Conservation (phyloP, 2,888 invertebrate species). For the Azorinus chamasolen region DNA sequence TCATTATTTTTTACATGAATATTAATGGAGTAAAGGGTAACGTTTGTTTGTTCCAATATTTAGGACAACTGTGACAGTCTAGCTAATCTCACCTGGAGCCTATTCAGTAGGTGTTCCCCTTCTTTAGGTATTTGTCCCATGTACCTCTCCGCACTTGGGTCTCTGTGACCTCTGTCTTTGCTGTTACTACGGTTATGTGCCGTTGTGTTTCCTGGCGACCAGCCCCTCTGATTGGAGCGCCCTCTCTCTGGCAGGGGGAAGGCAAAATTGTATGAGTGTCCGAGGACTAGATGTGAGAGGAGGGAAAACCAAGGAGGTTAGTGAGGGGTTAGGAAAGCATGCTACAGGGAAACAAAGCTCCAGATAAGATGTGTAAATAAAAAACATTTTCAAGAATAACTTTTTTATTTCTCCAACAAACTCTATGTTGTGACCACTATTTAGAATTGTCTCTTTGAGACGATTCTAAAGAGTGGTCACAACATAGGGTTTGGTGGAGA, state of each 20-base stretch:
- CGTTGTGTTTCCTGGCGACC: constrained; percentile 50
- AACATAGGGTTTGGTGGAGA: too few species aligned
- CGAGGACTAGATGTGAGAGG: constrained; percentile 7
- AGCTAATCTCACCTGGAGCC: constrained; percentile 47
- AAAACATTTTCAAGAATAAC: too few species aligned
- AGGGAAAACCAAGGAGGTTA: too few species aligned
- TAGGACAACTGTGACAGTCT: neutral
- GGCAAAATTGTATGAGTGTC: constrained; percentile 56
- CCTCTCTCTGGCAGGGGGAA: constrained; percentile 56
- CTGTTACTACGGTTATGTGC: constrained; percentile 43
- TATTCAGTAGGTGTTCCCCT: constrained; percentile 55
- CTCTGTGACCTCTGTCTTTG: constrained; percentile 34
- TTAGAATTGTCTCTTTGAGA: too few species aligned
- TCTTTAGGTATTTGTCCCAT: constrained; percentile 51
- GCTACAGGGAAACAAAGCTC: too few species aligned
- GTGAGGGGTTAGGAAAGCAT: constrained; percentile 1
- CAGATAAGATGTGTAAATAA: too few species aligned
- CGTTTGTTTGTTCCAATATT: too few species aligned
- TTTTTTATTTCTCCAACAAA: too few species aligned
- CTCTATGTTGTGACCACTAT: too few species aligned
- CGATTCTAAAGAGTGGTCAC: too few species aligned
- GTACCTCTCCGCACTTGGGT: constrained; percentile 15
- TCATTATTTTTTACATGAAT: neutral
- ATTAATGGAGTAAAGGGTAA: neutral
- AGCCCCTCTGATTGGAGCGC: constrained; percentile 44